A percentile compares a stretch with the other conserved stretches of the same genome.
Evolutionary conservation across 1,140 invertebrate genomes (phyloP).

Genomic region (Apis dorsata): DNA sequence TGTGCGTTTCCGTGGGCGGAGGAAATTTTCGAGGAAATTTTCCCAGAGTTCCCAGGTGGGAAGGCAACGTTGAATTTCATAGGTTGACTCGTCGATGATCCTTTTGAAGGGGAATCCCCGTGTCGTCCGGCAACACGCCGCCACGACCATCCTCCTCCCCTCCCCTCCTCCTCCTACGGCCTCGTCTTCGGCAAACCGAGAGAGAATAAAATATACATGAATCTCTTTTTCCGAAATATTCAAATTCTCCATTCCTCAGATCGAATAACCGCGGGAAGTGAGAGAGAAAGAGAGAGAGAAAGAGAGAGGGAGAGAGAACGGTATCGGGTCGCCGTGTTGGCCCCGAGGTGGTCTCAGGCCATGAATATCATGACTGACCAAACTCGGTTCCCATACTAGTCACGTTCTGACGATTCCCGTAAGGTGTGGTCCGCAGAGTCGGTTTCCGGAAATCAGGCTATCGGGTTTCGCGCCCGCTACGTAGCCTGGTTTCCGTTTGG

Average conservation of each 20-base stretch:
- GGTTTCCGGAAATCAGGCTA: conserved; percentile 64
- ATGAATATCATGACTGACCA: conserved; percentile 81
- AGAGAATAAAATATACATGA: conserved; percentile 79
- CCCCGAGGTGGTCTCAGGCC: conserved; percentile 77
- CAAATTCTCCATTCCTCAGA: conserved; percentile 74
- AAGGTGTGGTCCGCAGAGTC: conserved; percentile 62
- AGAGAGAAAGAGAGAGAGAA: too few species aligned
- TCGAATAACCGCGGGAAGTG: conserved; percentile 72
- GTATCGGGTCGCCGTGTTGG: conserved; percentile 70
- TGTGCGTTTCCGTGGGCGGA: neutral
- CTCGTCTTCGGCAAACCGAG: conserved; percentile 35
- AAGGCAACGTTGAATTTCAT: neutral
- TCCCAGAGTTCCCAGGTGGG: conserved; percentile 16
- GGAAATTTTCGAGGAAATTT: conserved; percentile 8
- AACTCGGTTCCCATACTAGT: conserved; percentile 69
- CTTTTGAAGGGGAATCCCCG: conserved; percentile 36
- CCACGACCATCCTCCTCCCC: too few species aligned
- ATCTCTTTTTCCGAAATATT: conserved; percentile 76
- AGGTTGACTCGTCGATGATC: conserved; percentile 29
- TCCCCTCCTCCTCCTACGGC: neutral
- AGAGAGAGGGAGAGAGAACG: neutral
- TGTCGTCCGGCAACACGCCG: neutral
- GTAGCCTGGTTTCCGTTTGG: conserved; percentile 37
- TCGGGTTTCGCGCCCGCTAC: conserved; percentile 48
- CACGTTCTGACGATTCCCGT: conserved; percentile 68